Base-by-base conservation (phyloP, 2,797 vertebrate species). In the Hydrophis major region DNA sequence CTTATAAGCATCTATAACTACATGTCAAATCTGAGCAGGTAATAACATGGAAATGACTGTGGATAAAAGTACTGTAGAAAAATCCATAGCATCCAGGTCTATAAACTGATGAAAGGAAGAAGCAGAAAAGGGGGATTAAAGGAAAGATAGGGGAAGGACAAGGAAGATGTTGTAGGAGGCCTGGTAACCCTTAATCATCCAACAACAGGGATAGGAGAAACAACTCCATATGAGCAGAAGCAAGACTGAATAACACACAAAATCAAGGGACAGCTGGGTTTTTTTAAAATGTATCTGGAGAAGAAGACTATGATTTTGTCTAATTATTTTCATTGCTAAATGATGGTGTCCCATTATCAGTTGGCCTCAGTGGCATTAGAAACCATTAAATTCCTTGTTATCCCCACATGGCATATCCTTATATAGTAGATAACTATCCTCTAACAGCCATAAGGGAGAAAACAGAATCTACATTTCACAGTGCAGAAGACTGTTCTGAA, bases 1-100 rank as follows among this genome's bases (percentile, higher is more conserved):
- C 92, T 95, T 95, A 95, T 96, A 96, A 97, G 96, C 96, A 97
- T 97, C 95, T 93, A 96, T 97, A 96, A 94, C 94, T 53, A 27
- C 95, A 96, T 95, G 94, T 94, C 91, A 95, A 93, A 93, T 92
- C 95, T 91, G 96, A 95, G 86, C 92, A 93, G 93, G 94, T 95
- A 91, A 95, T 86, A 89, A 93, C 92, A 88, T 94, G 94, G 93
- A 95, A 94, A 95, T 96, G 93, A 56, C 93, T 93, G 50, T 94
- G 92, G 95, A 96, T 96, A 92, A 50, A 4, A 95, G 50, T 53
- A 53, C 50, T 53, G 96, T 95, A 90, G 96, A 89, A 95, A 96
- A 89, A 97, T 92, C 91, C 96, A 94, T 55, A 95, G 93, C 90
- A 96, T 92, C 95, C 91, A 92, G 90, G 91, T 60, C 91, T 95